phyloP scores from a whole-genome alignment of 2,888 invertebrate genomes.

The Sycophila texana region DNA sequence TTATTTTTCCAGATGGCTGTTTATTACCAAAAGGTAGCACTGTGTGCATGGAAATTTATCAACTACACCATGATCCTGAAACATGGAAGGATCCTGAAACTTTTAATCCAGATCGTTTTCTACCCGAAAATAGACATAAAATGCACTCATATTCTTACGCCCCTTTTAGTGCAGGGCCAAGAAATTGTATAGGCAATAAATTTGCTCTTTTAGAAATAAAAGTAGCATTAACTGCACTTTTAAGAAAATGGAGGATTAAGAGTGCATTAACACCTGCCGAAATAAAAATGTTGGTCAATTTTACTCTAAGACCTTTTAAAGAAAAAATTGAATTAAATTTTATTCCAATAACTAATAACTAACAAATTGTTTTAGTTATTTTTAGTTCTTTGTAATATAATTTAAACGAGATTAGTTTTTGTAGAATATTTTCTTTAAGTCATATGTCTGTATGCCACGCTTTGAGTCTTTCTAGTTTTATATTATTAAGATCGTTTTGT shows the following conservation, averaged over 20 bases:
- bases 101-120: conserved; percentile 75
- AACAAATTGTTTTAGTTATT: too few species aligned
- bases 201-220: conserved; percentile 65
- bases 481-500: neutral
- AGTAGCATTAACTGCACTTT: conserved; percentile 60
- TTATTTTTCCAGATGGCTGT: conserved; percentile 67
- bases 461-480: neutral
- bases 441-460: too few species aligned
- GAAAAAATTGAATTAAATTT: conserved; percentile 41
- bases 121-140: conserved; percentile 69
- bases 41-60: conserved; percentile 73
- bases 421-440: neutral
- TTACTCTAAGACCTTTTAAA: conserved; percentile 62
- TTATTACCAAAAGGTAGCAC: conserved; percentile 74
- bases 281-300: conserved; percentile 57
- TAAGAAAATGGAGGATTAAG: conserved; percentile 65
- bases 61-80: conserved; percentile 75
- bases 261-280: conserved; percentile 59
- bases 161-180: conserved; percentile 71
- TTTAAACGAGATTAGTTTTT: too few species aligned
- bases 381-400: too few species aligned
- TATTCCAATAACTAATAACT: conserved; percentile 3
- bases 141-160: conserved; percentile 68
- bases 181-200: conserved; percentile 70
- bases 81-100: conserved; percentile 76